phyloP scores from a whole-genome alignment of 1,140 invertebrate genomes.

The Cherax destructor region DNA sequence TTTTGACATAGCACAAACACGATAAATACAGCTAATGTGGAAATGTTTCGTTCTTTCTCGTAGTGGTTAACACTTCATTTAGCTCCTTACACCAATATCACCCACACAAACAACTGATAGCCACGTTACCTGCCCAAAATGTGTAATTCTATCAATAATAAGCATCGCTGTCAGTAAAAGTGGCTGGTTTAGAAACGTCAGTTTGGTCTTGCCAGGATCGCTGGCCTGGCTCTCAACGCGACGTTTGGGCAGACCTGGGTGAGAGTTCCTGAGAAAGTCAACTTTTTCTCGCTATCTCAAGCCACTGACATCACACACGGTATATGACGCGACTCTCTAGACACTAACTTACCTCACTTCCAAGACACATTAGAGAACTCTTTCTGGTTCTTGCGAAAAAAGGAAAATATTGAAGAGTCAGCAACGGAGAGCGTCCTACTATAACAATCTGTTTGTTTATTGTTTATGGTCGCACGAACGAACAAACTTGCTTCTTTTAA shows the following conservation, averaged over 20 bases:
- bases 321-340: conserved; percentile 19
- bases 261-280: conserved; percentile 67
- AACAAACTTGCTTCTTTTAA: conserved; percentile 60
- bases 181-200: conserved; percentile 4
- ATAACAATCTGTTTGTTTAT: conserved; percentile 64
- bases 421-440: conserved; percentile 46
- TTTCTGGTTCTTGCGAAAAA: conserved; percentile 46
- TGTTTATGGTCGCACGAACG: conserved; percentile 70
- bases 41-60: not conserved
- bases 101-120: not conserved
- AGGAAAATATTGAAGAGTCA: conserved; percentile 44
- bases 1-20: not conserved
- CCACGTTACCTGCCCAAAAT: not conserved
- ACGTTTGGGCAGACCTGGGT: conserved; percentile 52
- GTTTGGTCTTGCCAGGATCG: conserved; percentile 30
- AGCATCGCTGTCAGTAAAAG: not conserved
- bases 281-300: conserved; percentile 50
- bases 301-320: conserved; percentile 17
- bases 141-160: not conserved
- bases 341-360: conserved; percentile 46
- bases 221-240: conserved; percentile 35
- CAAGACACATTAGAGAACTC: conserved; percentile 61
- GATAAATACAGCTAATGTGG: not conserved
- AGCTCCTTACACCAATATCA: not conserved
- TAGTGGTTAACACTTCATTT: not conserved